These are phyloP conservation scores for Amitus sp. DNA, from an alignment of 2,888 invertebrate genomes.

Conservation along the genomic window DNA sequence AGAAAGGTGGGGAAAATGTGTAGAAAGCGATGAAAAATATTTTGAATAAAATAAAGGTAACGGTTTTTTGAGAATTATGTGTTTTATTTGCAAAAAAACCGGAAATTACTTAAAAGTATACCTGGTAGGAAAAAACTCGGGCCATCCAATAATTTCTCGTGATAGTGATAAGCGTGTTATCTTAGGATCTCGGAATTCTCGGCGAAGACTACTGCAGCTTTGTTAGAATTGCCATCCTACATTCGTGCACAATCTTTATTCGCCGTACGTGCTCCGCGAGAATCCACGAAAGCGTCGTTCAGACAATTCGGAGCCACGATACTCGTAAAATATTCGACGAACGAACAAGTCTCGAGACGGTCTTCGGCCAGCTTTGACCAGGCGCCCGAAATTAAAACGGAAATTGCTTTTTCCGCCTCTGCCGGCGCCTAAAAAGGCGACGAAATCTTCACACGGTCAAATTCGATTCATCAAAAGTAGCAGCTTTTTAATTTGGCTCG, in stretches of 20 bases:
- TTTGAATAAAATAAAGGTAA: too few species aligned
- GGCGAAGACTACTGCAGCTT: slow-evolving; percentile 22
- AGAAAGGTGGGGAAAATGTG: too few species aligned
- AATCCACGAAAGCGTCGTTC: slow-evolving; percentile 36
- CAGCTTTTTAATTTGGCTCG: slow-evolving; percentile 57
- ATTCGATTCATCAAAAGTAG: too few species aligned
- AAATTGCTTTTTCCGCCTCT: neutral
- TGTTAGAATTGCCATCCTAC: slow-evolving; percentile 32
- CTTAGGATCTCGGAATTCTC: slow-evolving; percentile 22
- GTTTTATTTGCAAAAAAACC: too few species aligned
- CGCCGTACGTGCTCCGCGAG: slow-evolving; percentile 37
- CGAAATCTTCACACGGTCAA: slow-evolving; percentile 17
- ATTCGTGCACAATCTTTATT: slow-evolving; percentile 29
- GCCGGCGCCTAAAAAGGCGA: slow-evolving; percentile 10
- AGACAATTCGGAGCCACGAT: slow-evolving; percentile 39
- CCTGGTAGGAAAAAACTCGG: neutral
- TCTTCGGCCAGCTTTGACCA: slow-evolving; percentile 13
- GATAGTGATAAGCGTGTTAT: slow-evolving; percentile 16
- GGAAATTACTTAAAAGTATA: too few species aligned
- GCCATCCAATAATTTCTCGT: neutral
- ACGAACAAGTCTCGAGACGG: slow-evolving; percentile 20
- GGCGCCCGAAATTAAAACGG: neutral
- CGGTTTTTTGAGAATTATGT: too few species aligned
- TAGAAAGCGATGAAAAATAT: too few species aligned
- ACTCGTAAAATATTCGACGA: slow-evolving; percentile 33